Conservation (phyloP, 2,113 vertebrate species). For the Heteronetta atricapilla region DNA sequence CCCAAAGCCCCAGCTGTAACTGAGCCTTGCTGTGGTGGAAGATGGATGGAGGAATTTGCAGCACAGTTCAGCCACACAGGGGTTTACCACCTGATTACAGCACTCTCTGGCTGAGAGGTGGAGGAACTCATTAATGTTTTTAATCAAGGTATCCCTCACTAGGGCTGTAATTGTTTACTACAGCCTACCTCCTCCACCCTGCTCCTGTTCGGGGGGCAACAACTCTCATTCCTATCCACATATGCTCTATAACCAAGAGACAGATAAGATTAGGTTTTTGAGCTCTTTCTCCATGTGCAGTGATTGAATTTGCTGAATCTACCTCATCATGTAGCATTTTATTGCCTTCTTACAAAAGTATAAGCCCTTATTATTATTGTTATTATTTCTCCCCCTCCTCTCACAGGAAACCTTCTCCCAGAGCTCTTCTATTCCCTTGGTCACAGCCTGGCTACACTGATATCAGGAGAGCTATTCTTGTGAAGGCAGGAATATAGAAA, state of each 20-base stretch:
- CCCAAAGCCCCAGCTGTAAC: background rate
- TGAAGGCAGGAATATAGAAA: background rate
- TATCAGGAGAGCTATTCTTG: background rate
- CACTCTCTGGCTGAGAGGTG: background rate
- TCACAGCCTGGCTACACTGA: background rate
- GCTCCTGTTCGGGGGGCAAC: background rate
- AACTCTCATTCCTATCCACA: background rate
- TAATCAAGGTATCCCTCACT: background rate
- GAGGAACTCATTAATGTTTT: background rate
- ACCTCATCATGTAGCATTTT: background rate
- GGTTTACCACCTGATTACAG: background rate
- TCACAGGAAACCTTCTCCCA: background rate
- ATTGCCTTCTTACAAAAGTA: background rate
- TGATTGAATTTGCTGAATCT: background rate
- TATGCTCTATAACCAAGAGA: rapidly evolving
- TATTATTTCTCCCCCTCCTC: too few species aligned
- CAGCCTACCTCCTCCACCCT: background rate
- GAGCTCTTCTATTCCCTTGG: background rate
- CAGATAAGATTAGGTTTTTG: background rate
- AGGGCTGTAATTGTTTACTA: background rate
- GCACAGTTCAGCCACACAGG: background rate
- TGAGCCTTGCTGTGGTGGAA: background rate
- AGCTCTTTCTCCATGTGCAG: background rate
- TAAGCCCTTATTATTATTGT: background rate
- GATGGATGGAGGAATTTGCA: background rate